Conservation (phyloP, 1,140 invertebrate species). For the Battus philenor region DNA sequence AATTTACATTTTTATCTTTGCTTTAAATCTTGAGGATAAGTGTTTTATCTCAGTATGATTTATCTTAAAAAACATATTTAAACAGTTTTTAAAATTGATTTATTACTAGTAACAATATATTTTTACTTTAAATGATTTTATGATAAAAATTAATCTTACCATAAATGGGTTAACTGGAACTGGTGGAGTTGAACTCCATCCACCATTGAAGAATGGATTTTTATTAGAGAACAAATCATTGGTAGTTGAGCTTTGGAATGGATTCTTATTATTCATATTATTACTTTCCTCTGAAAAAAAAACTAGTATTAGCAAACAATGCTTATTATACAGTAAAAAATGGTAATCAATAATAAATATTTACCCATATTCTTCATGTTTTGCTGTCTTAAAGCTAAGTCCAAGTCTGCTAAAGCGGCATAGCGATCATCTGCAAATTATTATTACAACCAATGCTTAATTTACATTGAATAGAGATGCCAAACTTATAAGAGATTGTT, state of each 20-base stretch:
- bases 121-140: slow-evolving; percentile 18
- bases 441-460: no score
- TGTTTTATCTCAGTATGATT: no score
- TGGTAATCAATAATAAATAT: slow-evolving; percentile 13
- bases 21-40: no score
- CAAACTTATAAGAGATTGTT: no score
- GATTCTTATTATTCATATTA: slow-evolving; percentile 53
- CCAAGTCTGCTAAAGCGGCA: slow-evolving; percentile 72
- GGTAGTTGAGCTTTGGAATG: slow-evolving; percentile 60
- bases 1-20: no score
- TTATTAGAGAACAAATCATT: slow-evolving; percentile 59
- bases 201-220: slow-evolving; percentile 65
- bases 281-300: slow-evolving; percentile 48
- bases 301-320: not conserved
- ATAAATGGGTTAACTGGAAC: slow-evolving; percentile 61
- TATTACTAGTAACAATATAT: no score
- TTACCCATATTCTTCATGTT: slow-evolving; percentile 65
- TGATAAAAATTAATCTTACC: slow-evolving; percentile 34
- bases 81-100: no score
- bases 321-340: not conserved
- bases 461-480: no score
- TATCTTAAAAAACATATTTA: no score
- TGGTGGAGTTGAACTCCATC: slow-evolving; percentile 44
- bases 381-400: slow-evolving; percentile 66
- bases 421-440: slow-evolving; percentile 66